These are phyloP conservation scores for Acrocephalus arundinaceus DNA, from an alignment of 2,113 vertebrate species.

Conservation along the genomic window DNA sequence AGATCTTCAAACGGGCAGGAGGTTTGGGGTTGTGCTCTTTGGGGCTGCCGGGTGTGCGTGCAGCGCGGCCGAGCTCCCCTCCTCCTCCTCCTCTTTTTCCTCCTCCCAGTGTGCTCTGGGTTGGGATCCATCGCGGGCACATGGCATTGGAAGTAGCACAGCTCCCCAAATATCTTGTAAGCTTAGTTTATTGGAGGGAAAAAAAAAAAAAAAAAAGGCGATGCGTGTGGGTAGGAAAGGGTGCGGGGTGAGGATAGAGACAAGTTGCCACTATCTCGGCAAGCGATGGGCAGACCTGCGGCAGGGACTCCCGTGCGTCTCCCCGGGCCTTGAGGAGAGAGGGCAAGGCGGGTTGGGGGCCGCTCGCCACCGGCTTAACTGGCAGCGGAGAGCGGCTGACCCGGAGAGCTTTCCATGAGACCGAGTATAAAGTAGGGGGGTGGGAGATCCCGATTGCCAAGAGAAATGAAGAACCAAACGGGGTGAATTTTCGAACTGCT, in stretches of 20 bases:
- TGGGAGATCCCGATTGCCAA: neutral
- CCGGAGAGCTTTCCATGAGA: neutral
- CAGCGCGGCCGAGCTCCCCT: conserved; percentile 18
- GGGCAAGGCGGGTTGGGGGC: neutral
- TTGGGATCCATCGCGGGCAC: conserved; percentile 16
- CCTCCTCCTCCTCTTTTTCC: neutral
- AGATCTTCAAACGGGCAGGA: conserved; percentile 53
- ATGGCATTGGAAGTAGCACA: conserved; percentile 20
- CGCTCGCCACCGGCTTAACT: neutral
- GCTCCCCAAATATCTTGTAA: conserved; percentile 14
- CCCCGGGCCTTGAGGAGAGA: neutral
- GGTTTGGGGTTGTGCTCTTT: conserved; percentile 50
- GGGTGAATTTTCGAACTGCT: neutral
- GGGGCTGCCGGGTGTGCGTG: conserved; percentile 31
- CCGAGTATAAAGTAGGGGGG: neutral
- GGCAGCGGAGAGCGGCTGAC: neutral
- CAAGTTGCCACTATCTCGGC: neutral
- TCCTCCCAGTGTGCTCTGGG: neutral
- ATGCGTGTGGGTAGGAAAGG: conserved; percentile 5
- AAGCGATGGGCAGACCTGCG: neutral
- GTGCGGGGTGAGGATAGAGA: neutral
- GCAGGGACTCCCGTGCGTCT: neutral
- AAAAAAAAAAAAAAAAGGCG: neutral
- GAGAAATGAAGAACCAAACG: neutral
- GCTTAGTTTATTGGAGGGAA: neutral